A percentile compares a stretch with the other conserved stretches of the same genome.
Evolutionary conservation across 37 sponge, comb jelly and placozoan species (phyloP).

Genomic region (Geodia barretti): DNA sequence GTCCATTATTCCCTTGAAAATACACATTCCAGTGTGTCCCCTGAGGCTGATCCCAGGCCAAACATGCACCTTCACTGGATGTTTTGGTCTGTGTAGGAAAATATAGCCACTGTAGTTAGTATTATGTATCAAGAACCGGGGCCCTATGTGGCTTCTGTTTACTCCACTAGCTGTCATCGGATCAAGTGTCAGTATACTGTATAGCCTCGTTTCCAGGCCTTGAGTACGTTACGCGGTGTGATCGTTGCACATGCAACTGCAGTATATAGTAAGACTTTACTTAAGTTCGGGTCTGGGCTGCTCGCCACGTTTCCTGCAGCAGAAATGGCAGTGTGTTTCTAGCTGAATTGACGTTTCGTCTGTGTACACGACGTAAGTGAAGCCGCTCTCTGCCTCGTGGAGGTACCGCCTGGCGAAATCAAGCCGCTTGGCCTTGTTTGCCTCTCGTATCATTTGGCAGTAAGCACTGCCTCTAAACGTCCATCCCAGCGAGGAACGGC

Average conservation of each 20-base stretch:
- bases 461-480: constrained; percentile 19
- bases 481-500: too few relatives aligned
- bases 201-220: too few relatives aligned
- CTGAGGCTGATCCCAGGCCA: constrained; percentile 33
- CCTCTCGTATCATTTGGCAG: constrained; percentile 27
- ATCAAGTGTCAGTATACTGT: too few relatives aligned
- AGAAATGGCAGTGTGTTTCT: constrained; percentile 9
- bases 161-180: too few relatives aligned
- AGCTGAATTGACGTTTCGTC: constrained; percentile 23
- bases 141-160: too few relatives aligned
- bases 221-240: too few relatives aligned
- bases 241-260: too few relatives aligned
- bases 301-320: constrained; percentile 9
- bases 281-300: constrained; percentile 11
- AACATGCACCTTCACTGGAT: constrained; percentile 34
- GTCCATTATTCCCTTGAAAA: constrained; percentile 41
- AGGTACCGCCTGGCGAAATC: constrained; percentile 12
- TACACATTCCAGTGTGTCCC: constrained; percentile 23
- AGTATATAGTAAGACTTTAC: too few relatives aligned
- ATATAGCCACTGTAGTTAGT: too few relatives aligned
- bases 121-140: too few relatives aligned
- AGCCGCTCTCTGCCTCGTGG: not conserved
- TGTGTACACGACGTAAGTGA: not conserved
- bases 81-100: constrained; percentile 26
- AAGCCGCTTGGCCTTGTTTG: constrained; percentile 21